Conservation (phyloP, 2,888 invertebrate genomes). For the Notodonta ziczac region DNA sequence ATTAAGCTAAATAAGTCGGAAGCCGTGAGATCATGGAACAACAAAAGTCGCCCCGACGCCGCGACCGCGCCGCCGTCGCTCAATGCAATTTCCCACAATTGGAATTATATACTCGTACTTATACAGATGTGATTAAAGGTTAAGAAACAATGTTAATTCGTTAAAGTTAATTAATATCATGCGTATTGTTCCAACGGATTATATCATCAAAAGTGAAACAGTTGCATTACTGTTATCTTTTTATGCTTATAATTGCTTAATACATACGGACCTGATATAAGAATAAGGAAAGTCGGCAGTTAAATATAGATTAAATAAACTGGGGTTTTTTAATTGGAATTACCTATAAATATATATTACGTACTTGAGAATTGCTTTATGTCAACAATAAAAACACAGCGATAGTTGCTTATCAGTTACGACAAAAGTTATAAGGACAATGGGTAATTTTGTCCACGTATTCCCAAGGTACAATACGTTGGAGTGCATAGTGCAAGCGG, state of each 20-base stretch:
- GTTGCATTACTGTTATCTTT: no score
- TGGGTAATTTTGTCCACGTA: conserved; percentile 61
- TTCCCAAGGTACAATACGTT: conserved; percentile 61
- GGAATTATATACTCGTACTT: conserved; percentile 54
- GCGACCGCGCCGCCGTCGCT: conserved; percentile 41
- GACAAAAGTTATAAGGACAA: conserved; percentile 72
- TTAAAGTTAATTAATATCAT: no score
- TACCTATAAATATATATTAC: no score
- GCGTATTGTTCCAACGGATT: no score
- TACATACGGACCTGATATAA: no score
- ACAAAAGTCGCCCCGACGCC: conserved; percentile 57
- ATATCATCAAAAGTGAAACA: no score
- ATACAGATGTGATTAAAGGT: conserved; percentile 24
- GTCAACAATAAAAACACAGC: conserved; percentile 67
- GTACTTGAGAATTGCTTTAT: conserved; percentile 76
- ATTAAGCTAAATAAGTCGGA: conserved; percentile 58
- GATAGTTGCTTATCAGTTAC: conserved; percentile 75
- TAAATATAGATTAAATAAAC: no score
- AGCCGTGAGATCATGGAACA: conserved; percentile 69
- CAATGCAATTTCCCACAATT: conserved; percentile 72
- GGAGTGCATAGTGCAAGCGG: conserved; percentile 42
- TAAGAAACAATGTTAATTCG: no score
- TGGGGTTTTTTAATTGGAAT: no score
- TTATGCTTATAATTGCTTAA: no score
- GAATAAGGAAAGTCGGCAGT: no score